Conservation (phyloP, 2,797 vertebrate genomes). For the Microchirus variegatus region DNA sequence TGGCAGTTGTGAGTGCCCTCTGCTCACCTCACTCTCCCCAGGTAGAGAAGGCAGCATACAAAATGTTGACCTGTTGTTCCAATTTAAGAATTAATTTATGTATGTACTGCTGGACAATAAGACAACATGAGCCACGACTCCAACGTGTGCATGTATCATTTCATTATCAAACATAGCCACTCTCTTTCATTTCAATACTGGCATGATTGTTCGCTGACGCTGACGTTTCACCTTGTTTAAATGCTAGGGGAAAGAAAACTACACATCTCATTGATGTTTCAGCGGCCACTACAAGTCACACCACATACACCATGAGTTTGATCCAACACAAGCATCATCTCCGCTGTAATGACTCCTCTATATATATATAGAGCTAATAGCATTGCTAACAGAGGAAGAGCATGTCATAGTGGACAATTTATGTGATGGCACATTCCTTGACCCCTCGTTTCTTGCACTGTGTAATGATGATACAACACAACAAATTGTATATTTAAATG, state of each 20-base stretch:
- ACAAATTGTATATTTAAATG: too few species aligned
- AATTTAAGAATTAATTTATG: neutral
- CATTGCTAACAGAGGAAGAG: too few species aligned
- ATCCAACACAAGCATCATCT: too few species aligned
- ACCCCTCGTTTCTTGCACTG: too few species aligned
- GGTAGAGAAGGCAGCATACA: neutral
- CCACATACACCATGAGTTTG: neutral
- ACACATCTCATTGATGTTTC: conserved; percentile 48
- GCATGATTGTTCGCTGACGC: conserved; percentile 33
- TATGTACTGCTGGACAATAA: neutral
- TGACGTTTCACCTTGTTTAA: conserved; percentile 31
- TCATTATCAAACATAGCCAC: conserved; percentile 12
- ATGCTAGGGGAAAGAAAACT: conserved; percentile 15
- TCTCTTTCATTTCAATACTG: conserved; percentile 15
- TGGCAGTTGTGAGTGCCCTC: neutral
- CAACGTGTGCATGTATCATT: conserved; percentile 13
- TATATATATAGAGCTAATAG: too few species aligned
- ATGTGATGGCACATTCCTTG: too few species aligned
- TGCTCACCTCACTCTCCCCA: neutral
- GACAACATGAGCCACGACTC: neutral
- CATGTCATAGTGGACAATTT: too few species aligned
- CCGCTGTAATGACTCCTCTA: too few species aligned
- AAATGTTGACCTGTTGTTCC: neutral
- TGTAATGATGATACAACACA: too few species aligned
- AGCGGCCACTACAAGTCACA: conserved; percentile 16